Evolutionary conservation across 2,797 vertebrate species (phyloP).

Genomic region (Cichlasoma orientale): DNA sequence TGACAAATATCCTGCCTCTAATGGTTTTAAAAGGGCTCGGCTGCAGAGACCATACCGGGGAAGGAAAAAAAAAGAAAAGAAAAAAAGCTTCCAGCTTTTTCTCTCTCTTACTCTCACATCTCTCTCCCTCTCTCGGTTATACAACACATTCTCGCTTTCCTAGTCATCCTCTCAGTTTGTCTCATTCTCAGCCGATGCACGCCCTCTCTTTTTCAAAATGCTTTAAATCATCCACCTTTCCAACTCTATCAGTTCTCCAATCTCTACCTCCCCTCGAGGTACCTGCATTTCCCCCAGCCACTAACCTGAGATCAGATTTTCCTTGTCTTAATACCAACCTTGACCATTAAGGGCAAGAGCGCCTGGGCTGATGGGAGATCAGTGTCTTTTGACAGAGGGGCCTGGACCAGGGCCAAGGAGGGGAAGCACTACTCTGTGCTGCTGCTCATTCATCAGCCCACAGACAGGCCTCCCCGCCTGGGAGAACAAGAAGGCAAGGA

Average conservation of each 20-base stretch:
- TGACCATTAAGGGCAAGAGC: constrained; percentile 57
- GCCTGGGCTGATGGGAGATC: constrained; percentile 65
- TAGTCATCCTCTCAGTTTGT: constrained; percentile 8
- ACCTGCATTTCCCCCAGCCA: constrained; percentile 15
- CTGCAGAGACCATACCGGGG: constrained; percentile 46
- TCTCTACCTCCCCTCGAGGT: constrained; percentile 43
- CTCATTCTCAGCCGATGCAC: constrained; percentile 17
- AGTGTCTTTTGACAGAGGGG: constrained; percentile 60
- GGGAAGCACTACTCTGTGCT: constrained; percentile 51
- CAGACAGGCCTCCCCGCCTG: constrained; percentile 68
- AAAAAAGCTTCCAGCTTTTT: constrained; percentile 51
- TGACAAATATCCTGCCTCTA: constrained; percentile 83
- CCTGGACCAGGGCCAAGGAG: constrained; percentile 63
- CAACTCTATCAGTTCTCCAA: constrained; percentile 36
- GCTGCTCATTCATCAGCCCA: constrained; percentile 72
- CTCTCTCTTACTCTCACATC: constrained; percentile 12
- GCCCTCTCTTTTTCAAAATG: constrained; percentile 27
- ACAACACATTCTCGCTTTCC: constrained; percentile 39
- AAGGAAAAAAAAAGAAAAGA: not conserved
- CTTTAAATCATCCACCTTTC: constrained; percentile 41
- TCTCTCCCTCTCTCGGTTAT: constrained; percentile 28
- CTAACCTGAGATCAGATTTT: constrained; percentile 66
- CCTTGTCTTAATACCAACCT: constrained; percentile 66
- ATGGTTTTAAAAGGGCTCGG: constrained; percentile 79
- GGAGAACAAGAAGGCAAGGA: constrained; percentile 59